A percentile compares a stretch with the other conserved stretches of the same genome.
Conservation (phyloP, 2,797 vertebrate genomes). For the Gila robusta region DNA sequence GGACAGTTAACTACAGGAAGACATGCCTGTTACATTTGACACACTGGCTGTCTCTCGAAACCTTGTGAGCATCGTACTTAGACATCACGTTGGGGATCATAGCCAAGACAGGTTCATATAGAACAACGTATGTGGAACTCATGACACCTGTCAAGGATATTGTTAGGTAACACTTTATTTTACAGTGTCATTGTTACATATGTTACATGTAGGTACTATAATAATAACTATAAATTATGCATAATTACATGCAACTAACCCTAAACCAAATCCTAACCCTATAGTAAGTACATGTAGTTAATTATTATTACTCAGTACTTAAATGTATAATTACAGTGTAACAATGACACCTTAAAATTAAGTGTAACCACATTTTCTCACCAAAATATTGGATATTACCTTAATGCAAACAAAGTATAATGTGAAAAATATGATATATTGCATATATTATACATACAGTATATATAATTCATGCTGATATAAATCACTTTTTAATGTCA, state of each 20-base stretch:
- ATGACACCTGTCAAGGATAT: neutral
- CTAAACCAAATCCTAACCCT: no score
- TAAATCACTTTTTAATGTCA: neutral
- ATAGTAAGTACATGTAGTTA: no score
- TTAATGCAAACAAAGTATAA: neutral
- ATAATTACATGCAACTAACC: no score
- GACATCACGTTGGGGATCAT: neutral
- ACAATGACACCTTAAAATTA: no score
- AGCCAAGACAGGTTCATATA: neutral
- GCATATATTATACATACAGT: neutral
- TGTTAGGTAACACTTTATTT: no score
- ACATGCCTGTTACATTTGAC: neutral
- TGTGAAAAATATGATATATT: neutral
- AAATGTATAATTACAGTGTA: no score
- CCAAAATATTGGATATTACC: neutral
- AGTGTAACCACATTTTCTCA: neutral
- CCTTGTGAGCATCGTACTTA: neutral
- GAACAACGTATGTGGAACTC: neutral
- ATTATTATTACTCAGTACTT: no score
- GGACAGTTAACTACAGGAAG: conserved; percentile 17
- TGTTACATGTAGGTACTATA: no score
- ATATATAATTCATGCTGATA: no score
- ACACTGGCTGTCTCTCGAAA: neutral
- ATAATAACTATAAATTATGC: no score
- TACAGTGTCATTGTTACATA: no score